These are phyloP conservation scores for Kuschelorhynchus macadamiae DNA, from an alignment of 2,888 invertebrate species.

Conservation along the genomic window DNA sequence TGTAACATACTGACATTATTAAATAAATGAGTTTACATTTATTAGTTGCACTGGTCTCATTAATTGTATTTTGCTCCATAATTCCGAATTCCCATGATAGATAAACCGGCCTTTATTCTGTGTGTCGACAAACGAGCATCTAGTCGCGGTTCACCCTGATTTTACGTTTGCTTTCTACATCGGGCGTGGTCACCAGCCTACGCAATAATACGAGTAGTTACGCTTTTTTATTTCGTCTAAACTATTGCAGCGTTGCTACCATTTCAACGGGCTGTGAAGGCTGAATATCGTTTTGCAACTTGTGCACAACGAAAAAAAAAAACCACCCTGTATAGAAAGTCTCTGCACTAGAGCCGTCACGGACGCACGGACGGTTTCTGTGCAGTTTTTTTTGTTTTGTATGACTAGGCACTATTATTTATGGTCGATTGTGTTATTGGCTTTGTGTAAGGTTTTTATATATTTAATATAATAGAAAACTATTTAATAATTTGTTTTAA, in stretches of 20 bases:
- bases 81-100: slow-evolving; percentile 12
- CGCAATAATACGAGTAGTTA: slow-evolving; percentile 61
- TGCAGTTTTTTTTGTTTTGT: slow-evolving; percentile 4
- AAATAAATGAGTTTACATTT: background rate
- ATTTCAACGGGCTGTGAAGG: slow-evolving; percentile 51
- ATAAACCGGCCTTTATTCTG: slow-evolving; percentile 38
- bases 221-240: slow-evolving; percentile 53
- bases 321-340: slow-evolving; percentile 51
- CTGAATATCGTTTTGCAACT: slow-evolving; percentile 51
- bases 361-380: slow-evolving; percentile 23
- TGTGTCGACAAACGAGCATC: slow-evolving; percentile 30
- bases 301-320: slow-evolving; percentile 33
- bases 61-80: slow-evolving; percentile 1
- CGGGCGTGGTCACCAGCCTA: slow-evolving; percentile 63
- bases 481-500: too few species aligned
- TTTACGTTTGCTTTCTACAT: slow-evolving; percentile 62
- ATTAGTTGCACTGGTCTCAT: background rate
- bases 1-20: background rate
- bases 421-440: too few species aligned
- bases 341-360: slow-evolving; percentile 34
- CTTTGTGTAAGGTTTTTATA: too few species aligned
- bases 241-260: slow-evolving; percentile 47
- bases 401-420: too few species aligned
- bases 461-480: too few species aligned
- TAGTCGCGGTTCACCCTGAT: slow-evolving; percentile 57